These are phyloP conservation scores for Chloroclystis v-ata DNA, from an alignment of 2,888 invertebrate genomes.

Conservation along the genomic window DNA sequence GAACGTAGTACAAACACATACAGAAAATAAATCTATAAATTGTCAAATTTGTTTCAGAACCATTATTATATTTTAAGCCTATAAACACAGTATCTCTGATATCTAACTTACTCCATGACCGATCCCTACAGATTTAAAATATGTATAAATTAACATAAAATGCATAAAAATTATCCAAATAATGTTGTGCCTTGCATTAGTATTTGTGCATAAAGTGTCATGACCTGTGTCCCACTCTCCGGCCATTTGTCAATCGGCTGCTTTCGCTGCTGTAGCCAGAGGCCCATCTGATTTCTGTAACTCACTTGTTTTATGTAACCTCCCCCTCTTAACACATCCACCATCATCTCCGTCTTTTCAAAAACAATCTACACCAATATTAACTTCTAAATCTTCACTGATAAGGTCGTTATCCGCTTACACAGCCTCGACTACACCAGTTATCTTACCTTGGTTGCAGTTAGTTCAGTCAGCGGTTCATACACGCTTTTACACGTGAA, in stretches of 20 bases:
- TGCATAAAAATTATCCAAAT: too few species aligned
- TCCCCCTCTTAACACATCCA: slow-evolving; percentile 41
- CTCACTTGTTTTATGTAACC: slow-evolving; percentile 65
- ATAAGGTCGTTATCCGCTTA: slow-evolving; percentile 33
- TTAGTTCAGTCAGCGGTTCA: slow-evolving; percentile 41
- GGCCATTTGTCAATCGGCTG: slow-evolving; percentile 51
- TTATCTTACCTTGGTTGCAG: slow-evolving; percentile 34
- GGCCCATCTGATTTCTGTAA: slow-evolving; percentile 57
- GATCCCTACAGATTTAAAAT: too few species aligned
- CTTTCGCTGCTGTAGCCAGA: slow-evolving; percentile 61
- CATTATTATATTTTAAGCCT: too few species aligned
- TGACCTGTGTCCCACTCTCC: slow-evolving; percentile 33
- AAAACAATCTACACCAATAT: slow-evolving; percentile 2
- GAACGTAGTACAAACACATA: too few species aligned
- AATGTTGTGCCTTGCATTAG: too few species aligned
- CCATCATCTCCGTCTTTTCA: slow-evolving; percentile 9
- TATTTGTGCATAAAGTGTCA: slow-evolving; percentile 31
- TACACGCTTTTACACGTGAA: slow-evolving; percentile 25
- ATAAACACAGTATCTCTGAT: too few species aligned
- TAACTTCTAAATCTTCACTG: slow-evolving; percentile 4
- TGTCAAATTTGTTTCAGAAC: too few species aligned
- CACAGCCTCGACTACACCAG: slow-evolving; percentile 9
- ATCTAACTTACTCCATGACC: too few species aligned
- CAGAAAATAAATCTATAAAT: too few species aligned
- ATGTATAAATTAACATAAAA: too few species aligned